These are phyloP conservation scores for Zoroaster sp. DNA, from an alignment of 53 echinoderm and acorn worm genomes.

Conservation along the genomic window DNA sequence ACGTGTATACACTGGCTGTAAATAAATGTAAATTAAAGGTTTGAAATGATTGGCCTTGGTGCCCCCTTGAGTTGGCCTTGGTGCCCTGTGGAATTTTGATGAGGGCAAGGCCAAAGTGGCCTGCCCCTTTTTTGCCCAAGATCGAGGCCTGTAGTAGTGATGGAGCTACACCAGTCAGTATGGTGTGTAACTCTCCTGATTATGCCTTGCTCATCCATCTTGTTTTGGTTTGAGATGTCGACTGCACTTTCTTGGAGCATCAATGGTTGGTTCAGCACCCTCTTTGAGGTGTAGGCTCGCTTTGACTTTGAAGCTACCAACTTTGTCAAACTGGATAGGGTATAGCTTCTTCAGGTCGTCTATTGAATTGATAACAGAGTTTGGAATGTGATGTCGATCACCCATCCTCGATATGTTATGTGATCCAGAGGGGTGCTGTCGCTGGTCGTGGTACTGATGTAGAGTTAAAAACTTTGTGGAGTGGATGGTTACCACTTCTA, in stretches of 20 bases:
- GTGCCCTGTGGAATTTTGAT: no score
- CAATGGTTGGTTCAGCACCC: constrained; percentile 29
- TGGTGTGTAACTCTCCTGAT: constrained; percentile 49
- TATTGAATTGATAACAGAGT: neutral
- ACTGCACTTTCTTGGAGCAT: constrained; percentile 43
- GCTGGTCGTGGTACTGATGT: no score
- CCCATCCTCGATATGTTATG: neutral
- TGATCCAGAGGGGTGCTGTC: no score
- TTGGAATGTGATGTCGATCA: neutral
- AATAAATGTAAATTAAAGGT: no score
- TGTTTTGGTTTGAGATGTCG: constrained; percentile 53
- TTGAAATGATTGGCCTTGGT: no score
- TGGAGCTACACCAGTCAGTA: constrained; percentile 73
- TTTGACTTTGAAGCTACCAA: constrained; percentile 50
- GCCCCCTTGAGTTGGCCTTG: no score
- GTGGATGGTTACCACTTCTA: constrained; percentile 55
- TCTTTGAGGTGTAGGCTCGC: constrained; percentile 57
- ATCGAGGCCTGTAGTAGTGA: no score
- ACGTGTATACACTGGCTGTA: no score
- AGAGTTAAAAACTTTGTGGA: neutral
- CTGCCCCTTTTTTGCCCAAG: no score
- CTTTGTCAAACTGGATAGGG: constrained; percentile 48
- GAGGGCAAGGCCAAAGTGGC: no score
- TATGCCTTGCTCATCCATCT: constrained; percentile 44
- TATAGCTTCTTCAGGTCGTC: neutral